phyloP scores from a whole-genome alignment of 1,140 invertebrate species.

The Heliothis subflexa region DNA sequence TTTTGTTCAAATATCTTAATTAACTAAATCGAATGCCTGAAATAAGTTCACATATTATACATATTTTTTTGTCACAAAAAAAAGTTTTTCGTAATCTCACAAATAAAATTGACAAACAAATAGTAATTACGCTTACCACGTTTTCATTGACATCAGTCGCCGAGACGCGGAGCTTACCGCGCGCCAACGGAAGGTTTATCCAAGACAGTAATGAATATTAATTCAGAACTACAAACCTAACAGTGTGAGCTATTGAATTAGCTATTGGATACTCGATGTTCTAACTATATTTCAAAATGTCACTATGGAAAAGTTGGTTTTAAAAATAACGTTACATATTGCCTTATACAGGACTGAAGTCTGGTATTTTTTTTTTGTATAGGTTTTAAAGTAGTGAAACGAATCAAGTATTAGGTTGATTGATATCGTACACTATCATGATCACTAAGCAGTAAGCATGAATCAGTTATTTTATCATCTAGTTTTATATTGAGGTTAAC shows the following conservation, averaged over 20 bases:
- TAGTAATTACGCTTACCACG: slow-evolving; percentile 15
- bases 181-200: slow-evolving; percentile 55
- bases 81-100: not conserved
- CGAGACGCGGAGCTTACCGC: slow-evolving; percentile 51
- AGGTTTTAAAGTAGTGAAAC: no score
- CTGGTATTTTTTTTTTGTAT: no score
- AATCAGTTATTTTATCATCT: no score
- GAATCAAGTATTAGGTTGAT: no score
- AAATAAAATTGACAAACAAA: not conserved
- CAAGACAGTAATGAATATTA: slow-evolving; percentile 72
- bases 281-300: not conserved
- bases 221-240: slow-evolving; percentile 59
- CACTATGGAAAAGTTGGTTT: not conserved
- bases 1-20: no score
- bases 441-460: no score
- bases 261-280: slow-evolving; percentile 55
- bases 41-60: no score
- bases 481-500: no score
- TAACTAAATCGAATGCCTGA: no score
- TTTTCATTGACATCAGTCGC: slow-evolving; percentile 30
- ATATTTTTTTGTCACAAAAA: no score
- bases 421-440: no score
- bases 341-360: not conserved
- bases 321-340: not conserved
- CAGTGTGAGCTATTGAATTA: slow-evolving; percentile 64